These are phyloP conservation scores for Machaerirhynchus nigripectus DNA, from an alignment of 2,113 vertebrate species.

Conservation along the genomic window DNA sequence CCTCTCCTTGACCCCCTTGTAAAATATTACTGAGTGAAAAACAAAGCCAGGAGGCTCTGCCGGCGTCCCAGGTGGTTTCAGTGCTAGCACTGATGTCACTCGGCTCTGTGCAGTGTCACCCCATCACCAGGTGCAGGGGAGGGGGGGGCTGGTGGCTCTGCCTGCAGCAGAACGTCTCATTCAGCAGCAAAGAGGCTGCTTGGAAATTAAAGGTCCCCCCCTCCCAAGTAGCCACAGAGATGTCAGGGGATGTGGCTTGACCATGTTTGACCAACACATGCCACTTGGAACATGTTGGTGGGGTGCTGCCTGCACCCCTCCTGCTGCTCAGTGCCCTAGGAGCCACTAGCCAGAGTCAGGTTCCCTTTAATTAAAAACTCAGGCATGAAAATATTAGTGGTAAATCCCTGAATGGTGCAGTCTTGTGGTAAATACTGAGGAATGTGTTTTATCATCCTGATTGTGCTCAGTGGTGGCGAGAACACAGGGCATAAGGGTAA, in stretches of 20 bases:
- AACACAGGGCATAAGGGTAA: not conserved
- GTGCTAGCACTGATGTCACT: not conserved
- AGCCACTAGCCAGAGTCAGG: not conserved
- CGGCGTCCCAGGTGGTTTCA: rapidly evolving
- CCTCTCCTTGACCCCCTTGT: not conserved
- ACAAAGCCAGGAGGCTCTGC: not conserved
- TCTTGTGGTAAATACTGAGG: not conserved
- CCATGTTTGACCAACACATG: rapidly evolving
- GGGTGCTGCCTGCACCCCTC: not conserved
- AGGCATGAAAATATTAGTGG: not conserved
- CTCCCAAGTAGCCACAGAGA: rapidly evolving
- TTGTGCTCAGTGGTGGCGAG: not conserved
- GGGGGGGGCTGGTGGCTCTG: not conserved
- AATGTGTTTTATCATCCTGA: not conserved
- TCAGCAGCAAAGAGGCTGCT: not conserved
- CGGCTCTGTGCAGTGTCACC: not conserved
- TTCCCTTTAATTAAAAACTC: not conserved
- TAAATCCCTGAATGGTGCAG: not conserved
- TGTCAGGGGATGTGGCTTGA: not conserved
- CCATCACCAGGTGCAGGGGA: not conserved
- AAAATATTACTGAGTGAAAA: not conserved
- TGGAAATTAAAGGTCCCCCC: rapidly evolving
- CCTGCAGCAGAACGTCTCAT: not conserved
- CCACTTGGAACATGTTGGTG: rapidly evolving
- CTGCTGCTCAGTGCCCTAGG: rapidly evolving